These are phyloP conservation scores for Oxyura jamaicensis DNA, from an alignment of 2,113 vertebrate species.

Conservation along the genomic window DNA sequence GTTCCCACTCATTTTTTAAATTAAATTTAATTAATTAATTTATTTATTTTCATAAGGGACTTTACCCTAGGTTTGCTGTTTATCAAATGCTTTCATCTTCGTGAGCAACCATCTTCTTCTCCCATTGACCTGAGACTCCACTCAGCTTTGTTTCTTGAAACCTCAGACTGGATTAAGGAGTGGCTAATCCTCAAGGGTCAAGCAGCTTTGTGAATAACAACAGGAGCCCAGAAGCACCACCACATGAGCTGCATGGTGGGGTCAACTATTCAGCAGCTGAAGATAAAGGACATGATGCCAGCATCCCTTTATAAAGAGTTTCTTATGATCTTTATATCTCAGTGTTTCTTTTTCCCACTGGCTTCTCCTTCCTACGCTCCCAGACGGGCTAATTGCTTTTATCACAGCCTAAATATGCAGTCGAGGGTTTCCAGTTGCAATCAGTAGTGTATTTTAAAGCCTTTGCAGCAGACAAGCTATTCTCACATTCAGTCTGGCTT, in stretches of 20 bases:
- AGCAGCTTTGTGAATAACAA: not conserved
- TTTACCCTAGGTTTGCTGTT: not conserved
- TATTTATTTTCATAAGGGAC: fast-evolving
- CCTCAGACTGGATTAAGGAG: not conserved
- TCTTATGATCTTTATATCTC: slow-evolving; percentile 39
- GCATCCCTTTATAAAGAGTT: slow-evolving; percentile 26
- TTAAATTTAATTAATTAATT: not conserved
- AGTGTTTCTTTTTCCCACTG: not conserved
- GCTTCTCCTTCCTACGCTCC: not conserved
- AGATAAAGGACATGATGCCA: not conserved
- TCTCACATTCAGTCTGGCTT: not conserved
- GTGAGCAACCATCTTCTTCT: not conserved
- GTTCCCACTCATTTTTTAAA: not conserved
- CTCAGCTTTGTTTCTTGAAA: not conserved
- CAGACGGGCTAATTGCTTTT: not conserved
- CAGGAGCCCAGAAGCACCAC: not conserved
- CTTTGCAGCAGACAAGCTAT: not conserved
- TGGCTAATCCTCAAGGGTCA: not conserved
- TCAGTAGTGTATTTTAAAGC: not conserved
- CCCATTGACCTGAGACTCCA: not conserved
- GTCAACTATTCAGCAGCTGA: not conserved
- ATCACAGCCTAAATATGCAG: not conserved
- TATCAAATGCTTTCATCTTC: not conserved
- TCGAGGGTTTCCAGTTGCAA: not conserved
- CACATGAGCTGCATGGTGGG: not conserved